Conservation (phyloP, 1,140 invertebrate species). For the Drosophila rhopaloa region DNA sequence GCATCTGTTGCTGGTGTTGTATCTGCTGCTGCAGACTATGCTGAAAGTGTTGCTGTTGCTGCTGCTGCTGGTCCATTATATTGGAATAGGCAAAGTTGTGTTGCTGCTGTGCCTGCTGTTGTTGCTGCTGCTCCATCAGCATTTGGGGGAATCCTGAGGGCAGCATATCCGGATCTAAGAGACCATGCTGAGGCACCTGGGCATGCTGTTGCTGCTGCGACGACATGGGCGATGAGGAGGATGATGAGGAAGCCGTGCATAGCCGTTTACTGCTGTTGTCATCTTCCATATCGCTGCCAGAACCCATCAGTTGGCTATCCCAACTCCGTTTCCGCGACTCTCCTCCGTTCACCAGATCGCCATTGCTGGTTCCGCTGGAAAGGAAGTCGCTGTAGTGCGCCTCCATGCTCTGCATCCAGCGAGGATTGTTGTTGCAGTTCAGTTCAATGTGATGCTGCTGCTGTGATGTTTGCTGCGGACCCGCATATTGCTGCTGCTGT, state of each 20-base stretch:
- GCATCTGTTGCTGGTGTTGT: slow-evolving; percentile 76
- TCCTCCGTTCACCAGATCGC: slow-evolving; percentile 60
- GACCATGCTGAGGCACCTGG: slow-evolving; percentile 57
- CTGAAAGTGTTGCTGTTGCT: slow-evolving; percentile 59
- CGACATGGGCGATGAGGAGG: slow-evolving; percentile 68
- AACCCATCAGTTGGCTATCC: slow-evolving; percentile 77
- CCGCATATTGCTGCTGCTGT: slow-evolving; percentile 36
- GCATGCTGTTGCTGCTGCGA: slow-evolving; percentile 56
- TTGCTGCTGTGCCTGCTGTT: slow-evolving; percentile 63
- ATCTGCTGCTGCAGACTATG: slow-evolving; percentile 68
- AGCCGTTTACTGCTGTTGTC: slow-evolving; percentile 73
- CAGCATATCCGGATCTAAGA: slow-evolving; percentile 76
- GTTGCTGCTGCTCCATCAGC: slow-evolving; percentile 66
- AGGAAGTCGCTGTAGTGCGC: slow-evolving; percentile 77
- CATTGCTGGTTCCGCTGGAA: slow-evolving; percentile 43
- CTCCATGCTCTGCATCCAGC: slow-evolving; percentile 83
- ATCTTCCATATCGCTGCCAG: slow-evolving; percentile 71
- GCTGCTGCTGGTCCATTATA: slow-evolving; percentile 63
- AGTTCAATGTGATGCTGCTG: slow-evolving; percentile 77
- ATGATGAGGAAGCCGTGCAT: slow-evolving; percentile 69
- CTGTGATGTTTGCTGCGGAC: slow-evolving; percentile 38
- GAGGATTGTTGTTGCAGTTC: slow-evolving; percentile 76
- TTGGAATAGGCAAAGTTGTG: slow-evolving; percentile 65
- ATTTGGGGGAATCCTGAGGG: slow-evolving; percentile 61
- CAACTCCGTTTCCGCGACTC: slow-evolving; percentile 71